phyloP scores from a whole-genome alignment of 2,888 invertebrate species.

The Didymodactylos carnosus region DNA sequence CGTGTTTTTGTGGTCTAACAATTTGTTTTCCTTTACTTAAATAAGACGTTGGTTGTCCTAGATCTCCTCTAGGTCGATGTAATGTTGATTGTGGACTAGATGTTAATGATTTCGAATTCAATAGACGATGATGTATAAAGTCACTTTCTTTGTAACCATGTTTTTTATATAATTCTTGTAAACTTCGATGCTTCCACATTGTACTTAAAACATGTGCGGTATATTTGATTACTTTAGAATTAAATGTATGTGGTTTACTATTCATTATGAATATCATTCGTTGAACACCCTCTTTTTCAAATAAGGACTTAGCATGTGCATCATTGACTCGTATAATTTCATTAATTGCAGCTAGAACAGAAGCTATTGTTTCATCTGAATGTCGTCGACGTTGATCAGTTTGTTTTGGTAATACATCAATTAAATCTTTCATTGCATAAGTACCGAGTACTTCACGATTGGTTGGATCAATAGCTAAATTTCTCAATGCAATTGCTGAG shows the following conservation, averaged over 20 bases:
- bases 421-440: constrained; percentile 82
- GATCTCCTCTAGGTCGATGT: constrained; percentile 10
- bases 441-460: constrained; percentile 85
- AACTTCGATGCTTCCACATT: constrained; percentile 47
- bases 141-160: constrained; percentile 88
- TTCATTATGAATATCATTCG: constrained; percentile 70
- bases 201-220: constrained; percentile 58
- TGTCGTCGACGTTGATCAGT: constrained; percentile 26
- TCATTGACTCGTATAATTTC: constrained; percentile 52
- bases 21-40: neutral
- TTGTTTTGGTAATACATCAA: constrained; percentile 77
- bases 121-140: constrained; percentile 38
- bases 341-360: constrained; percentile 81
- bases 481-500: constrained; percentile 84
- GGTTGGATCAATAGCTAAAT: constrained; percentile 84
- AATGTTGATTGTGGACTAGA: constrained; percentile 9
- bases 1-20: neutral
- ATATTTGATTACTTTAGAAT: constrained; percentile 79
- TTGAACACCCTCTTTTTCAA: constrained; percentile 56
- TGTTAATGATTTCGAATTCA: constrained; percentile 7
- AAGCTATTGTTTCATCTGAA: constrained; percentile 94
- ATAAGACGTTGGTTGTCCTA: neutral
- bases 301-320: constrained; percentile 3
- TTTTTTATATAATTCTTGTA: constrained; percentile 82
- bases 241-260: constrained; percentile 63